phyloP scores from a whole-genome alignment of 1,140 invertebrate genomes.

The Eulimnadia texana region DNA sequence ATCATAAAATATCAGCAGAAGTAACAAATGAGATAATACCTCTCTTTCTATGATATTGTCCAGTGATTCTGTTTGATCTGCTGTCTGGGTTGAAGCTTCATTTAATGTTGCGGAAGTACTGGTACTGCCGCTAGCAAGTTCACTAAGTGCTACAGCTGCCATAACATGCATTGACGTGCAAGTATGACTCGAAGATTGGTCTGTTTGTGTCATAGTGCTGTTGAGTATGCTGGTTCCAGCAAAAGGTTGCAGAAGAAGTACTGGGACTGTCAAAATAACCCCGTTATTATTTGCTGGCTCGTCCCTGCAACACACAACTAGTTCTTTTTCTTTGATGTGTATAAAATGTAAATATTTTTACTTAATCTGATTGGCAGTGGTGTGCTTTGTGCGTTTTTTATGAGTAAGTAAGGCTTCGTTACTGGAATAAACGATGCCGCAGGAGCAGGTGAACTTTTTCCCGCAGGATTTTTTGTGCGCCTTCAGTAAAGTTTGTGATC shows the following conservation, averaged over 20 bases:
- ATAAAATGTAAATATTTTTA: neutral
- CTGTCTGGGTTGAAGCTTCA: conserved; percentile 1
- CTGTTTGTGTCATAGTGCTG: neutral
- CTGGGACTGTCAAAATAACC: neutral
- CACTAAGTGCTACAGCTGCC: conserved; percentile 10
- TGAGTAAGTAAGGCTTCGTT: conserved; percentile 43
- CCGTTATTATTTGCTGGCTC: no score
- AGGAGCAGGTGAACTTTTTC: conserved; percentile 35
- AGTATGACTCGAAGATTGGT: neutral
- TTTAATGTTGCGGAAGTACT: neutral
- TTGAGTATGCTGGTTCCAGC: neutral
- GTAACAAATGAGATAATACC: neutral
- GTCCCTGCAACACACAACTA: no score
- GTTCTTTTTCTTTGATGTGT: no score
- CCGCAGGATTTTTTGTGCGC: conserved; percentile 36
- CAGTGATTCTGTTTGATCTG: neutral
- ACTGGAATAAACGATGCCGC: conserved; percentile 34
- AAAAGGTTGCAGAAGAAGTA: neutral
- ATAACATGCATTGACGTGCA: conserved; percentile 10
- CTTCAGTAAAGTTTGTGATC: conserved; percentile 32
- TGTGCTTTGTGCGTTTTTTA: conserved; percentile 36
- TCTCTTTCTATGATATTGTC: neutral
- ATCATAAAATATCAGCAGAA: neutral
- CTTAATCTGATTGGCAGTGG: neutral
- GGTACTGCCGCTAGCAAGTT: neutral